Base-by-base conservation (phyloP, 1,140 invertebrate species). In the Drosophila ambigua region DNA sequence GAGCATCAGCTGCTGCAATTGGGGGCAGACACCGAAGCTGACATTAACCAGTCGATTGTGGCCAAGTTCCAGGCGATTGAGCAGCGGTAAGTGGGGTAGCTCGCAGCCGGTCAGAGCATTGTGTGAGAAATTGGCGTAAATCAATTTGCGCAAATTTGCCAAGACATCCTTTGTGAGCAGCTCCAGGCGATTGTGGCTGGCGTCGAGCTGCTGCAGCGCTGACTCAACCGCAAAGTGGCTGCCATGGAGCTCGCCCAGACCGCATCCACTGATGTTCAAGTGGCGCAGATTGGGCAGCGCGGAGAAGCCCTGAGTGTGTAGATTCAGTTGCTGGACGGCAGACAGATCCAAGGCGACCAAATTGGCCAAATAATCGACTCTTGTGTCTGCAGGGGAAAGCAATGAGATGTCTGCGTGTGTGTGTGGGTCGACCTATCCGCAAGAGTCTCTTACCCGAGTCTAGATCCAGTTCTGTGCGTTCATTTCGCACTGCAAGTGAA, bases 121-220 rank as follows among this genome's bases (percentile, higher is more conserved):
- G 41, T 90, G 55, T n/a, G 90, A 80, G 52, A 91, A 88, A 63
- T 91, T 90, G 2, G 79, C 87, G 63, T 74, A 68, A 69, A 76
- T 67, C 73, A 91, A 59, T 39, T 79, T 66, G 11, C 52, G 57
- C 20, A 91, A 51, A 50, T 71, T 72, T 15, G 35, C 52, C 41
- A 91, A 65, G 44, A 71, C 52, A 39, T 74, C 73, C 45, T 65
- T 67, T 35, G 71, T 75, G 11, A 91, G 57, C 5, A 50, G 13
- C 11, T 57, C 48, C 41, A 91, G 55, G 23, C 73, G 48, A 62
- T 91, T 91, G 54, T 85, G 52, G 44, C 88, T 91, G n/a, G 71
- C 69, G 57, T 91, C 90, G 7, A 91, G 58, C 46, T 59, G 39
- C 60, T 82, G 71, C n/a, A 91, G 54, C 23, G 61, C 55, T n/a